Evolutionary conservation across 2,888 invertebrate species (phyloP), one percentile per base, ranked within the genome.

Genomic region (Agrochola lota): DNA sequence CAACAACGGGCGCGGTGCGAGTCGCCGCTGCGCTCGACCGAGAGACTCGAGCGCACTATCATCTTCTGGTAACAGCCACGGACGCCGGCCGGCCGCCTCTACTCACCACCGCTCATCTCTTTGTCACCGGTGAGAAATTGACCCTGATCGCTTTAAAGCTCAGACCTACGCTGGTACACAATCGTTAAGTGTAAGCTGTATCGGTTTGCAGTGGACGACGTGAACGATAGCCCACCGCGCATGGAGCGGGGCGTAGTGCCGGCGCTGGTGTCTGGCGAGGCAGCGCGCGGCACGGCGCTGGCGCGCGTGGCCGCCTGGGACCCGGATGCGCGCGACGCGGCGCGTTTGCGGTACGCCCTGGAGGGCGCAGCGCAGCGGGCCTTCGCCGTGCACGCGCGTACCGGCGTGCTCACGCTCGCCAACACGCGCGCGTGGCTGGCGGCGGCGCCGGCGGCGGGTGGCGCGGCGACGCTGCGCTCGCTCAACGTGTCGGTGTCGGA

Each of bases 401-500:
- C 94, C 60, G 95, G 95, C 90, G 94, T 94, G 90, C 90, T 95
- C 77, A 8, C 92, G 85, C 92, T 95, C 73, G 89, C 86, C 68
- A 92, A 91, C 85, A 66, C 93, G 82, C 89, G 90, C 83, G 92
- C 98, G 92, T 87, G 85, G 87, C 71, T 98, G 88, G 97, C 97
- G 85, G 97, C 97, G 85, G 96, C 97, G 87, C 72, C 98, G 88
- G 97, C 97, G 85, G 97, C 97, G 85, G 96, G 97, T 85, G 97
- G 97, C 71, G 74, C 97, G 73, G 97, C 98, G 90, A 95, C 97
- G 80, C 91, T 92, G 90, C 95, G 95, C 90, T 93, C 95, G 85
- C 97, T 99, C 79, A 99, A 99, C 96, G 98, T 99, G 55, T 99
- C 99, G 2, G 99, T 99, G 60, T 98, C 99, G 75, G 99, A 99